Conservation (phyloP, 1,140 invertebrate species). For the Mya arenaria region DNA sequence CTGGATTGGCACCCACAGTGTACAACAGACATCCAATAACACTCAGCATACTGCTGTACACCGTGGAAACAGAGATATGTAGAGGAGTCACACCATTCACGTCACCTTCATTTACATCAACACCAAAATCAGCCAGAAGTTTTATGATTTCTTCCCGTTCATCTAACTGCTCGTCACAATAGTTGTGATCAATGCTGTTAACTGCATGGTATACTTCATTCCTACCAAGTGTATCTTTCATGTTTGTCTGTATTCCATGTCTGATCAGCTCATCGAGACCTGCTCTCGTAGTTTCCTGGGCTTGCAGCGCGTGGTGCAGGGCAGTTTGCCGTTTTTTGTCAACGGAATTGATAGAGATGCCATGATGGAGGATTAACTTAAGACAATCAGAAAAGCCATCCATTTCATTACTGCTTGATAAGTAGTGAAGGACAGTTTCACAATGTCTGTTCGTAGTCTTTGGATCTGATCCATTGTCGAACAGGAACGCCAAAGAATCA, state of each 20-base stretch:
- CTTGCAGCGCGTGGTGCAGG: neutral
- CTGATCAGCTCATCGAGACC: neutral
- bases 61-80: no score
- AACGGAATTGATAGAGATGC: neutral
- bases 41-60: no score
- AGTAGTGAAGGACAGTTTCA: neutral
- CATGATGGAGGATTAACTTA: neutral
- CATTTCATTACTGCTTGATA: neutral
- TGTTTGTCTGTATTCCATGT: neutral
- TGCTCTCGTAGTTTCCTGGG: neutral
- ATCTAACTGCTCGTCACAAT: no score
- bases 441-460: no score
- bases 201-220: slow-evolving; percentile 7
- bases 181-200: neutral
- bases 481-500: no score
- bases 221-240: neutral
- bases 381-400: neutral
- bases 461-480: no score
- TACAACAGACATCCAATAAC: no score
- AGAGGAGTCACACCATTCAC: no score
- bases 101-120: slow-evolving; percentile 16
- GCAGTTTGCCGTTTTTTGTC: neutral
- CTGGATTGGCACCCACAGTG: no score
- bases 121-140: neutral
- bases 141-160: neutral